Evolutionary conservation across 2,888 invertebrate species (phyloP).

Genomic region (Cataglyphis cursor): DNA sequence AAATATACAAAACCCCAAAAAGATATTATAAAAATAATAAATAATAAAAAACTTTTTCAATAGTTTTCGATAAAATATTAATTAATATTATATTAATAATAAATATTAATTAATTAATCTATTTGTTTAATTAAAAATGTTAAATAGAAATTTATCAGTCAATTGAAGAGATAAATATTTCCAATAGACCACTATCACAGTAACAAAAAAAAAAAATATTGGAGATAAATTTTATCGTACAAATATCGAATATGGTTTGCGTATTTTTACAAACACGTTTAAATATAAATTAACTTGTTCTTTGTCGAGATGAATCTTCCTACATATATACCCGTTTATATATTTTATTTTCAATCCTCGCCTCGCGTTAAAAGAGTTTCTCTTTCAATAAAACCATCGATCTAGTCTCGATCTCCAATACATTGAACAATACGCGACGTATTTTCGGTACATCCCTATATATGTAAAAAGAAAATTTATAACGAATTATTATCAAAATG

Average conservation of each 20-base stretch:
- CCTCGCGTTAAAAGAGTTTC: neutral
- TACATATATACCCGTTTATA: neutral
- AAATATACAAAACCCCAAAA: neutral
- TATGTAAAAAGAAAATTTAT: neutral
- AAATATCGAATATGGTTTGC: neutral
- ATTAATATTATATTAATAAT: no score
- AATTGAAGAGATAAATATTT: neutral
- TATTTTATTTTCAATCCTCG: neutral
- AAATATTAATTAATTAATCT: no score
- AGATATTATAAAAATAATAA: neutral
- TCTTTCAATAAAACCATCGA: neutral
- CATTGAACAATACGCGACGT: neutral
- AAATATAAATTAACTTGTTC: neutral
- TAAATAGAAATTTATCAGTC: neutral
- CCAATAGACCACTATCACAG: neutral
- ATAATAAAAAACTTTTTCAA: neutral
- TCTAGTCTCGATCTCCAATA: neutral
- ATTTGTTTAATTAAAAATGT: neutral
- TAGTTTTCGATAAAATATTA: neutral
- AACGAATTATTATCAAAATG: neutral
- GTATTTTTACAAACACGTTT: conserved; percentile 17
- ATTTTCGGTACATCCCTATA: neutral
- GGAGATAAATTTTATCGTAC: conserved; percentile 1
- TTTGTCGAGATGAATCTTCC: neutral
- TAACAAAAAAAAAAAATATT: neutral